Percentiles rank a stretch among this genome's conserved stretches.
These are phyloP conservation scores for Parazoanthus darwini DNA, from an alignment of 92 coral and sea anemone species.

Conservation along the genomic window DNA sequence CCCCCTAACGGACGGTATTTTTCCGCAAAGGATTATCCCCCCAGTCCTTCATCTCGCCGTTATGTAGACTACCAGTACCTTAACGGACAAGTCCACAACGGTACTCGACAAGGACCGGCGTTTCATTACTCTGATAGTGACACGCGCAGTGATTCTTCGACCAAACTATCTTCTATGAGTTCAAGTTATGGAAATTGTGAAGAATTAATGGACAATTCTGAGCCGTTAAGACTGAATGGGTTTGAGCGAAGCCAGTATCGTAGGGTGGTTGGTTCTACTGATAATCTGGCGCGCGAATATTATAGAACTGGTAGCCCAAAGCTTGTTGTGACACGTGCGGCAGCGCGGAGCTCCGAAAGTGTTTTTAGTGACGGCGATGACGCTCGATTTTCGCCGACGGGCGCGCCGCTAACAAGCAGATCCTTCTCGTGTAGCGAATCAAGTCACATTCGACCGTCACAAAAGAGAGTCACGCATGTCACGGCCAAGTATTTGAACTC, in stretches of 20 bases:
- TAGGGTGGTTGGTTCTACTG: constrained; percentile 69
- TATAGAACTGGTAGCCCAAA: constrained; percentile 68
- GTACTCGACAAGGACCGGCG: constrained; percentile 69
- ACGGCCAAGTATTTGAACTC: constrained; percentile 68
- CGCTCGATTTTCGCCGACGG: constrained; percentile 59
- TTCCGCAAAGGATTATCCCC: constrained; percentile 50
- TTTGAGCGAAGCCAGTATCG: constrained; percentile 71
- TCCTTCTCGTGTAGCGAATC: constrained; percentile 69
- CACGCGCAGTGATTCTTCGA: constrained; percentile 81
- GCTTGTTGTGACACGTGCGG: constrained; percentile 50
- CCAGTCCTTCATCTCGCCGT: constrained; percentile 72
- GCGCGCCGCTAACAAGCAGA: constrained; percentile 52
- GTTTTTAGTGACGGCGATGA: constrained; percentile 69
- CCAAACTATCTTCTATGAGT: constrained; percentile 85
- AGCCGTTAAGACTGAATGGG: constrained; percentile 45
- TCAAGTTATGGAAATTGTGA: constrained; percentile 86
- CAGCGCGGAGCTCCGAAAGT: constrained; percentile 83
- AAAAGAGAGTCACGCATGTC: constrained; percentile 52
- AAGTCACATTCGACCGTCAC: constrained; percentile 50
- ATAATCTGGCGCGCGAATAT: constrained; percentile 59
- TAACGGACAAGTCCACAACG: constrained; percentile 51
- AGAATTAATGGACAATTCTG: constrained; percentile 58
- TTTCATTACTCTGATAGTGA: constrained; percentile 91
- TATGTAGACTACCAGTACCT: constrained; percentile 47
- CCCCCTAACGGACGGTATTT: constrained; percentile 47